phyloP scores from a whole-genome alignment of 2,888 invertebrate genomes.

The Trissoscelio sp. region DNA sequence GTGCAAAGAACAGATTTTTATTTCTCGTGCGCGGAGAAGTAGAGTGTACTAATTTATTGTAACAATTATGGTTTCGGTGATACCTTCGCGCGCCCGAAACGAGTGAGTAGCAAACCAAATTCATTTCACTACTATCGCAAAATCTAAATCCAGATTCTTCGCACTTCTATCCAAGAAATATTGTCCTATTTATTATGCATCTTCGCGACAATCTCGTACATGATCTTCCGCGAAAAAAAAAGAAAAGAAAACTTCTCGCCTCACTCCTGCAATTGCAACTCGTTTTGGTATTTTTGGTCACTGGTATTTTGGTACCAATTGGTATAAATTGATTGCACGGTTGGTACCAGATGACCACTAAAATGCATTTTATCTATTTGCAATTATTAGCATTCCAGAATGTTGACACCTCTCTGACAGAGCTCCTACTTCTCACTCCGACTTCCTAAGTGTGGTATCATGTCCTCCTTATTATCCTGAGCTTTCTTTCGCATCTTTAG shows the following conservation, averaged over 20 bases:
- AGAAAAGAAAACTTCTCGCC: neutral
- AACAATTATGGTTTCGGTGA: constrained; percentile 78
- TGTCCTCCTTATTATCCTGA: constrained; percentile 2
- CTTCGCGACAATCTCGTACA: constrained; percentile 27
- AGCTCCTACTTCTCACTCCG: constrained; percentile 57
- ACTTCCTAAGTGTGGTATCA: neutral
- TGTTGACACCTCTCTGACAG: constrained; percentile 81
- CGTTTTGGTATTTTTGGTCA: neutral
- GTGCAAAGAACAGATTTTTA: constrained; percentile 78
- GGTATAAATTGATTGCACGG: neutral
- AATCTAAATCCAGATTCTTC: no score
- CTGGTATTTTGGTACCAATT: neutral
- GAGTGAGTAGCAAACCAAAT: constrained; percentile 76
- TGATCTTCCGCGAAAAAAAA: constrained; percentile 30
- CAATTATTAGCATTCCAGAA: constrained; percentile 80
- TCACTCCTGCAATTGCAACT: neutral
- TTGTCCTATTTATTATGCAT: constrained; percentile 29
- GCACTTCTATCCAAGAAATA: neutral
- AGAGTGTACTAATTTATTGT: constrained; percentile 79
- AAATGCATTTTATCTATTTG: constrained; percentile 70
- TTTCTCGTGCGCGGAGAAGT: constrained; percentile 80
- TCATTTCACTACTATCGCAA: neutral
- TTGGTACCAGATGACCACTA: neutral
- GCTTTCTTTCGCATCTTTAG: constrained; percentile 44
- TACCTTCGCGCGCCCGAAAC: constrained; percentile 73